phyloP scores from a whole-genome alignment of 2,797 vertebrate genomes.

The Aplochiton taeniatus region DNA sequence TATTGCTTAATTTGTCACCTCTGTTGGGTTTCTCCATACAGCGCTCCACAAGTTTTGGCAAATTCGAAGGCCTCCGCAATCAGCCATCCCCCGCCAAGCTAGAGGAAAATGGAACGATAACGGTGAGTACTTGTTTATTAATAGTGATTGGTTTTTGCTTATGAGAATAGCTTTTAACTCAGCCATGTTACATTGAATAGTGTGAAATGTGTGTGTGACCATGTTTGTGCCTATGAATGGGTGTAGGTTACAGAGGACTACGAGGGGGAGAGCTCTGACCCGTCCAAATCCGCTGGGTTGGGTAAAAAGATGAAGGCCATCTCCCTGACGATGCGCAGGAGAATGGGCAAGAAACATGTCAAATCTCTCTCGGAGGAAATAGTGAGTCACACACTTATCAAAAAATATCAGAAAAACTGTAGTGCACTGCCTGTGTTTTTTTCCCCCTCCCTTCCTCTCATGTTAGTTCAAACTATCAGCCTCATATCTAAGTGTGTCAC shows the following conservation, averaged over 20 bases:
- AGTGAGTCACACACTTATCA: slow-evolving; percentile 68
- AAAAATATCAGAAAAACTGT: not conserved
- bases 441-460: too few species aligned
- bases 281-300: slow-evolving; percentile 74
- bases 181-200: too few species aligned
- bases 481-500: too few species aligned
- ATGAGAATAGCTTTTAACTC: too few species aligned
- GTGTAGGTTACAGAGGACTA: slow-evolving; percentile 71
- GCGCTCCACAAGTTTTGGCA: slow-evolving; percentile 94
- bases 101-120: slow-evolving; percentile 71
- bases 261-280: slow-evolving; percentile 71
- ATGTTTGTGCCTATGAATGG: not conserved
- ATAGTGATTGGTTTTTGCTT: too few species aligned
- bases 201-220: slow-evolving; percentile 3
- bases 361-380: slow-evolving; percentile 88
- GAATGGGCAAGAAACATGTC: slow-evolving; percentile 87
- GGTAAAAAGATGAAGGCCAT: slow-evolving; percentile 96
- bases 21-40: slow-evolving; percentile 49
- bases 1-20: slow-evolving; percentile 17
- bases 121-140: slow-evolving; percentile 43
- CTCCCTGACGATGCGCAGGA: slow-evolving; percentile 93
- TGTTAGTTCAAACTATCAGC: too few species aligned
- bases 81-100: slow-evolving; percentile 68
- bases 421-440: too few species aligned
- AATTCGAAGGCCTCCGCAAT: slow-evolving; percentile 87